Percentiles rank a stretch among this genome's conserved stretches.
Conservation (phyloP, 1,140 invertebrate genomes). For the Pemphigus obesinymphae region DNA sequence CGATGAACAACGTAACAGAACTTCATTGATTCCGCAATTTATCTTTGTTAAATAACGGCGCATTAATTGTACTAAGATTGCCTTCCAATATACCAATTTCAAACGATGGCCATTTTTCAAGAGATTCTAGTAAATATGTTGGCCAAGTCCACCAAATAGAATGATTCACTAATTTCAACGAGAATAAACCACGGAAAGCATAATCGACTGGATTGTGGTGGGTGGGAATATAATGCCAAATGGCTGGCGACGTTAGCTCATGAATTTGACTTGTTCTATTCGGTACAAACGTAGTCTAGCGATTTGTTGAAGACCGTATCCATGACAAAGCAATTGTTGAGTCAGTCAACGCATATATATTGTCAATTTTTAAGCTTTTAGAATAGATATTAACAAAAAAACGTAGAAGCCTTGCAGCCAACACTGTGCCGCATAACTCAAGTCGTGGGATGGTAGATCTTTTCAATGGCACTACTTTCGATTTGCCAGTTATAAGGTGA, state of each 20-base stretch:
- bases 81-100: too few species aligned
- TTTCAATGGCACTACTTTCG: neutral
- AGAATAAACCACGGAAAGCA: slow-evolving; percentile 47
- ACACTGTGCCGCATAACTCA: neutral
- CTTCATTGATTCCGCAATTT: neutral
- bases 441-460: neutral
- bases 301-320: too few species aligned
- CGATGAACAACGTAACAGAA: neutral
- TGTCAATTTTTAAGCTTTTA: too few species aligned
- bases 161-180: neutral
- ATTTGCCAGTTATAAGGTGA: neutral
- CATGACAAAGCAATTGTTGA: too few species aligned
- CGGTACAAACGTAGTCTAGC: slow-evolving; percentile 40
- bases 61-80: neutral
- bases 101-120: neutral
- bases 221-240: slow-evolving; percentile 49
- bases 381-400: too few species aligned
- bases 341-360: too few species aligned
- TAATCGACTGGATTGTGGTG: slow-evolving; percentile 52
- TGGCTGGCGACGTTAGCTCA: slow-evolving; percentile 38
- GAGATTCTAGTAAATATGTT: neutral
- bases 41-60: neutral
- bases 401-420: neutral
- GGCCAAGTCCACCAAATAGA: neutral
- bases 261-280: slow-evolving; percentile 51